phyloP scores from a whole-genome alignment of 2,797 vertebrate species.

The Myotis vivesi region DNA sequence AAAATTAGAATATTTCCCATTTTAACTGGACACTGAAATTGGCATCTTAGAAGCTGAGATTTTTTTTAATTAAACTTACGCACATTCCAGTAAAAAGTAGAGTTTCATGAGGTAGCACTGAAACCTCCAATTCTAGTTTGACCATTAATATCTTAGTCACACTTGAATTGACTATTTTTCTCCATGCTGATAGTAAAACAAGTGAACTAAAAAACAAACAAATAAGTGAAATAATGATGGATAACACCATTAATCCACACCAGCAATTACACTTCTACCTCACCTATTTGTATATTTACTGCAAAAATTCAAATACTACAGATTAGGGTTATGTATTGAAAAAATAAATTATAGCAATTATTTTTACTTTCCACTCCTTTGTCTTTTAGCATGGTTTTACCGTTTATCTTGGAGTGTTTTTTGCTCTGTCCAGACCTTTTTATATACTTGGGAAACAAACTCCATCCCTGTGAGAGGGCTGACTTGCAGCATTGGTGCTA shows the following conservation, averaged over 20 bases:
- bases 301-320: constrained; percentile 10
- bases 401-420: neutral
- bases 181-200: neutral
- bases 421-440: neutral
- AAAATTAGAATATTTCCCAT: neutral
- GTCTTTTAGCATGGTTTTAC: neutral
- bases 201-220: neutral
- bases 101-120: neutral
- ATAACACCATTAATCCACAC: neutral
- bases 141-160: neutral
- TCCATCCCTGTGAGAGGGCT: neutral
- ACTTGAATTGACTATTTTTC: neutral
- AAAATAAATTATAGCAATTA: neutral
- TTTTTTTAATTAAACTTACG: neutral
- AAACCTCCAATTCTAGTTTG: neutral
- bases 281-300: neutral
- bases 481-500: neutral
- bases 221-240: neutral
- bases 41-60: neutral
- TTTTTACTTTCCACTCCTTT: neutral
- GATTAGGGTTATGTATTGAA: neutral
- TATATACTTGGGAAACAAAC: neutral
- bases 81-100: neutral
- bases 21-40: neutral
- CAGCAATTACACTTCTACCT: neutral